These are phyloP conservation scores for Apogon hyalosoma DNA, from an alignment of 2,797 vertebrate genomes.

Conservation along the genomic window DNA sequence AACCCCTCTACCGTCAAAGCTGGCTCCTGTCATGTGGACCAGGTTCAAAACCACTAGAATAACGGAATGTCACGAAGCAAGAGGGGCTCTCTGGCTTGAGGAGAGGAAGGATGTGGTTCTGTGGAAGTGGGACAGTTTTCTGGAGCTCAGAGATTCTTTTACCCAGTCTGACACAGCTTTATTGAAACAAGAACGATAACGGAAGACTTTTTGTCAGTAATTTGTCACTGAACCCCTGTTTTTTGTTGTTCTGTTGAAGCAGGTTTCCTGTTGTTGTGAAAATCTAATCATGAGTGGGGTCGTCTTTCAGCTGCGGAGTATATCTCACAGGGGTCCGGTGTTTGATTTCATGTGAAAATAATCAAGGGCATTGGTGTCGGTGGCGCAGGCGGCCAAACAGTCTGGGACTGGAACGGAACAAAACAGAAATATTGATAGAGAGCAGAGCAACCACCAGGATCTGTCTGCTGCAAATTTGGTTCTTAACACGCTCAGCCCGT, in stretches of 20 bases:
- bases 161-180: conserved; percentile 49
- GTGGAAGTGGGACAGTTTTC: conserved; percentile 34
- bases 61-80: conserved; percentile 27
- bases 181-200: conserved; percentile 59
- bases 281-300: neutral
- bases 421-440: conserved; percentile 33
- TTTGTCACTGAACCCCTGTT: conserved; percentile 4
- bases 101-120: conserved; percentile 60
- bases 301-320: conserved; percentile 8
- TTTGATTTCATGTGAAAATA: conserved; percentile 62
- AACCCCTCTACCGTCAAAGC: conserved; percentile 46
- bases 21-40: conserved; percentile 48
- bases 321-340: conserved; percentile 17
- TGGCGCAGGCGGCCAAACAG: conserved; percentile 32
- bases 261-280: conserved; percentile 11
- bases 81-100: conserved; percentile 41
- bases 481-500: conserved; percentile 23
- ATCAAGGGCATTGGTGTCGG: conserved; percentile 42
- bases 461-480: conserved; percentile 4
- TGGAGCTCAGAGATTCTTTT: conserved; percentile 23
- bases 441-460: conserved; percentile 32
- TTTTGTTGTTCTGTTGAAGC: neutral
- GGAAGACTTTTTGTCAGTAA: conserved; percentile 16
- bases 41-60: conserved; percentile 65
- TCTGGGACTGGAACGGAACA: conserved; percentile 36